A percentile compares a stretch with the other conserved stretches of the same genome.
phyloP scores from a whole-genome alignment of 2,113 vertebrate species.

The Craseonycteris thonglongyai region DNA sequence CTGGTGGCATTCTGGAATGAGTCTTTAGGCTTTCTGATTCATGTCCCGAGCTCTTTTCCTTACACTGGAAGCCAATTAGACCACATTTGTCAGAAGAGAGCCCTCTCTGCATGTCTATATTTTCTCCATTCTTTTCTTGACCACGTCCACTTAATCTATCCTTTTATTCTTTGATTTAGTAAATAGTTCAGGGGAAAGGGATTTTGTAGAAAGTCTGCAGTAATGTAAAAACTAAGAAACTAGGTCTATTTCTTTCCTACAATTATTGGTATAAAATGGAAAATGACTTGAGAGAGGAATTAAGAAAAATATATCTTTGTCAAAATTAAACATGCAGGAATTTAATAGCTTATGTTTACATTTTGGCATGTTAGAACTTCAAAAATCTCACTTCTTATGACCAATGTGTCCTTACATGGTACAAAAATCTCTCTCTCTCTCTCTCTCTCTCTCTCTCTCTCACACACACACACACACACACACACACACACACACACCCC shows the following conservation, averaged over 20 bases:
- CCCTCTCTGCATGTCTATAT: not conserved
- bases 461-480: not conserved
- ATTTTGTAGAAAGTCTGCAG: not conserved
- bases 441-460: no score
- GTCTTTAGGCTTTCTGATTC: not conserved
- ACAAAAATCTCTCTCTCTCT: not conserved
- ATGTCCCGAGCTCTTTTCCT: not conserved
- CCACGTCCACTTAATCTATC: not conserved
- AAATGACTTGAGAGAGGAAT: not conserved
- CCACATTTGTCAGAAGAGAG: not conserved
- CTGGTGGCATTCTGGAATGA: not conserved
- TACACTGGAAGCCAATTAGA: not conserved
- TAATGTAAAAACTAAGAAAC: not conserved
- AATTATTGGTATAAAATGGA: not conserved
- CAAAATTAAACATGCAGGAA: not conserved
- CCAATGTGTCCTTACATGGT: not conserved
- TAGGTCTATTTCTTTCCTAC: not conserved
- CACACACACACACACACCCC: not conserved
- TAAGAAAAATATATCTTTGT: not conserved
- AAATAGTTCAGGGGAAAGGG: not conserved
- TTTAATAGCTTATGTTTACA: not conserved
- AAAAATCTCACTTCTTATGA: not conserved
- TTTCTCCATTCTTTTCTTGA: not conserved
- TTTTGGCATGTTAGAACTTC: not conserved
- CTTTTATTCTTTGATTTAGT: not conserved